A percentile compares a stretch with the other conserved stretches of the same genome.
Conservation (phyloP, 2,888 invertebrate genomes). For the Cyrtodaria siliqua region DNA sequence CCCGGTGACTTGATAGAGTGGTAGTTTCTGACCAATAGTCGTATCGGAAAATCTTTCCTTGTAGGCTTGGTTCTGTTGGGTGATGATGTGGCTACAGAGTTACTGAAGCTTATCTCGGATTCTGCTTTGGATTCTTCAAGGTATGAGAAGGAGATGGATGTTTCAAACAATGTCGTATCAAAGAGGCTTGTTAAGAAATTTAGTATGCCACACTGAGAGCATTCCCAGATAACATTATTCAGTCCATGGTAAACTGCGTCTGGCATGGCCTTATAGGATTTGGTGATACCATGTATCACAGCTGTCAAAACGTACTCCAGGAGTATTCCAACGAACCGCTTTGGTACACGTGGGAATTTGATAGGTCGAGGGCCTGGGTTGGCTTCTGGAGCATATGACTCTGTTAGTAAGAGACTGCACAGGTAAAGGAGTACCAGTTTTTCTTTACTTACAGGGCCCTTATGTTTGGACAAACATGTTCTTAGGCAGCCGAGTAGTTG, state of each 20-base stretch:
- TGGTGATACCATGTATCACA: conserved; percentile 43
- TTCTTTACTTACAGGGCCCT: too few relatives aligned
- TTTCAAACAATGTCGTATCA: conserved; percentile 6
- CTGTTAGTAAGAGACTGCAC: conserved; percentile 13
- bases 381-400: background rate
- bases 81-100: conserved; percentile 17
- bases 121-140: background rate
- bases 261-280: conserved; percentile 42
- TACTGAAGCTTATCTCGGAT: conserved; percentile 12
- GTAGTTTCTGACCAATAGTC: conserved; percentile 5
- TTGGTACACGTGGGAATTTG: conserved; percentile 29
- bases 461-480: too few relatives aligned
- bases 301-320: conserved; percentile 25
- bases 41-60: background rate
- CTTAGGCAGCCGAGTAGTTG: too few relatives aligned
- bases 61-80: background rate
- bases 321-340: conserved; percentile 18
- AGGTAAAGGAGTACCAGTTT: conserved; percentile 29
- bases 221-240: conserved; percentile 29
- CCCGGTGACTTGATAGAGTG: conserved; percentile 14
- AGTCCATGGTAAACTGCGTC: conserved; percentile 27
- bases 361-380: conserved; percentile 30
- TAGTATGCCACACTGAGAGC: conserved; percentile 37
- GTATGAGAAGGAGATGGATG: background rate
- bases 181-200: conserved; percentile 37